phyloP scores from a whole-genome alignment of 2,888 invertebrate genomes.

The Boloria selene region DNA sequence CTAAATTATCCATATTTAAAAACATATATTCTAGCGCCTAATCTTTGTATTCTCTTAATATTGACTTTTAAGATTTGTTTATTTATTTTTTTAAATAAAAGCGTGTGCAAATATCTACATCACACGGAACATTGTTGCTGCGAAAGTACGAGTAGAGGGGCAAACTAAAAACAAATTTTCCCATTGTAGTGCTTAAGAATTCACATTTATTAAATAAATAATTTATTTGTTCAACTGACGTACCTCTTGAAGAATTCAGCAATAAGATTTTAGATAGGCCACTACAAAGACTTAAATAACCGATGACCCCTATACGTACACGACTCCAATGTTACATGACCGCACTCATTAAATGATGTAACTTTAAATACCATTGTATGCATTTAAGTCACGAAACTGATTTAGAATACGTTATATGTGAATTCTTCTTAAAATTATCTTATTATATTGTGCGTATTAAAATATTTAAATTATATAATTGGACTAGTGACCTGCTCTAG shows the following conservation, averaged over 20 bases:
- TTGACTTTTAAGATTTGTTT: no score
- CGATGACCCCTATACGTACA: slow-evolving; percentile 17
- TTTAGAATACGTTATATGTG: slow-evolving; percentile 26
- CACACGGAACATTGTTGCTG: no score
- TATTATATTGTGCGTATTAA: slow-evolving; percentile 4
- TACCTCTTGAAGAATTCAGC: slow-evolving; percentile 3
- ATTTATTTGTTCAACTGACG: background rate
- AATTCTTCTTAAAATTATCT: slow-evolving; percentile 15
- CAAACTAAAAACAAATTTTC: no score
- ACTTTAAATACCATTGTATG: slow-evolving; percentile 27
- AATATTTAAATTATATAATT: slow-evolving; percentile 7
- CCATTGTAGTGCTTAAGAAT: no score
- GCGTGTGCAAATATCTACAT: no score
- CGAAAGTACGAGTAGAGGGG: no score
- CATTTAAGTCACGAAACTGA: slow-evolving; percentile 28
- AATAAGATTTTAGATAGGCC: slow-evolving; percentile 11
- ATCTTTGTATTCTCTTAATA: no score
- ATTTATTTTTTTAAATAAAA: no score
- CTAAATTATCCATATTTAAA: no score
- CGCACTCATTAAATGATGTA: slow-evolving; percentile 26
- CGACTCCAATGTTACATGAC: slow-evolving; percentile 11
- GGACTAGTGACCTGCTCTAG: no score
- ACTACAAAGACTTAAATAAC: slow-evolving; percentile 15
- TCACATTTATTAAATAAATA: no score
- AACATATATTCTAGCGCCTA: no score